Conservation (phyloP, 2,113 vertebrate genomes). For the Phrynosoma blainvillii region DNA sequence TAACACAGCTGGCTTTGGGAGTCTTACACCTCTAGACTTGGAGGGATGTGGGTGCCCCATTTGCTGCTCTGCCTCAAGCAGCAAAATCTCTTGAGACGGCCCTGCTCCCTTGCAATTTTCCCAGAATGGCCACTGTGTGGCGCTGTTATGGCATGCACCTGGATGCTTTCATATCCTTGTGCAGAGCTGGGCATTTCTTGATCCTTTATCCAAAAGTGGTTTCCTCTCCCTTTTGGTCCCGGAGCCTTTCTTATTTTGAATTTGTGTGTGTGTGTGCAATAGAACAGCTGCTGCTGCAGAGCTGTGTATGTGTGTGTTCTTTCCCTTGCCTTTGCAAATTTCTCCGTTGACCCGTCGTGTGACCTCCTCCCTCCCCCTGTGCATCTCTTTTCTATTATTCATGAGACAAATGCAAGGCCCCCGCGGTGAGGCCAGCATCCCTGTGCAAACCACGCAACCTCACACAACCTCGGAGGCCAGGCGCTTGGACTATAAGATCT, state of each 20-base stretch:
- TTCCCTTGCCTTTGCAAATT: not conserved
- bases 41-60: too few relatives aligned
- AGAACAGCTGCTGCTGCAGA: not conserved
- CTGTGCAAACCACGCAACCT: not conserved
- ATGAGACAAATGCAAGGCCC: not conserved
- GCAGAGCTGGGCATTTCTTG: not conserved
- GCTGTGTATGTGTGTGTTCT: not conserved
- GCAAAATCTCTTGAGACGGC: too few relatives aligned
- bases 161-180: too few relatives aligned
- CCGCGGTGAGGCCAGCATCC: not conserved
- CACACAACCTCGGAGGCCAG: not conserved
- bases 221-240: not conserved
- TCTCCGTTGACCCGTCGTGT: not conserved
- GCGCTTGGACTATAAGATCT: not conserved
- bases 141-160: not conserved
- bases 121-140: not conserved
- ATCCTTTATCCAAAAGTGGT: not conserved
- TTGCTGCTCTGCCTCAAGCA: too few relatives aligned
- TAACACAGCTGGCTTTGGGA: too few relatives aligned
- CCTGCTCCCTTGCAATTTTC: too few relatives aligned
- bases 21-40: too few relatives aligned
- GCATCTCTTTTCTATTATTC: not conserved
- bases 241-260: too few relatives aligned
- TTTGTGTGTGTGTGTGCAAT: too few relatives aligned
- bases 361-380: accelerated